Base-by-base conservation (phyloP, 2,113 vertebrate species). In the Oryzias curvinotus region DNA sequence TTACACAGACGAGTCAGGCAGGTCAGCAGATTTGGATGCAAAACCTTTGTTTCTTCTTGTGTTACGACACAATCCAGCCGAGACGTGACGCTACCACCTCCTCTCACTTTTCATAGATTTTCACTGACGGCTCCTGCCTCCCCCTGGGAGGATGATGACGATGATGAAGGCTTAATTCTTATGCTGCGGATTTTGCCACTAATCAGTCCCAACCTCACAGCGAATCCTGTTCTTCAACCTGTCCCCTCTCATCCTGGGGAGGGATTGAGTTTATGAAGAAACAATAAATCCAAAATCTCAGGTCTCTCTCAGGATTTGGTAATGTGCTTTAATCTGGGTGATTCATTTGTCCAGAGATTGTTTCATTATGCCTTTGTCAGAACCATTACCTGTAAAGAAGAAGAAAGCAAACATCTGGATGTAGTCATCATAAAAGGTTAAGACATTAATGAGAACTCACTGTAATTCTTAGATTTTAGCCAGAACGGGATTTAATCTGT, bases 311-410 rank as follows among this genome's bases (percentile, higher is more conserved):
- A 19, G 59, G 71, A 16, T 56, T 61, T 45, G 16, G 45, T 81
- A 85, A 88, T 87, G 82, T 81, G 59, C 54, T 67, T 71, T 90
- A 89, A 88, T 87, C 86, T 75, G 13, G 56, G 80, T 71, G 70
- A 75, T 72, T 78, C 74, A 85, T 78, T 70, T 50, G 54, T 14
- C 52, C 28, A 10, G 7, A 15, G 65, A 51, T 59, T 53, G 36
- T 36, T 52, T 68, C 30, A 30, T 1, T 57, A 13, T 23, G 71
- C 63, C 23, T 44, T 52, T 49, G 62, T 71, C 52, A 69, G 19
- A 44, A 50, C 5, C 43, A 62, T 25, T 77, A 83, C 81, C 87
- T 85, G 21, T 61, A 21, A 54, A 42, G 30, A 36, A 16, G 3
- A 47, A 47, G 47, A 30, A 43, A 54, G 10, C 45, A 66, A 59